Base-by-base conservation (phyloP, 2,113 vertebrate genomes). In the Cryptomyrus ogoouensis region DNA sequence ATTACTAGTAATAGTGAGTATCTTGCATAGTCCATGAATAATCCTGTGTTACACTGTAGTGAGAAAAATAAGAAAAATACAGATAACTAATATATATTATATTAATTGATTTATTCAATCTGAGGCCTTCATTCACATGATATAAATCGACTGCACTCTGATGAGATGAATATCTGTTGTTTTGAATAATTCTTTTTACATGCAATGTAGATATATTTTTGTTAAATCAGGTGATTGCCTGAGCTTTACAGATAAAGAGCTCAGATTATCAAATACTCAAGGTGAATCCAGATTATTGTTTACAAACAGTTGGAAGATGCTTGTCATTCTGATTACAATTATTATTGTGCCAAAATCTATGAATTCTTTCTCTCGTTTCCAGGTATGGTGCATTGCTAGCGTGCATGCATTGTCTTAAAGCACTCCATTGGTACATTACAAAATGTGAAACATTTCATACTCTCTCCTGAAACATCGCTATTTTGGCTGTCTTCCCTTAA, bases 231-330 rank as follows among this genome's bases (percentile, higher is more conserved):
- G 46, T 49, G 19, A 85, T n/a, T 85, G n/a, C 44, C 46, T 46
- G 42, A 85, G 46, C 13, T 27, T 83, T 83, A 39, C 35, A 62
- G 31, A 27, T 39, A 42, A 66, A 58, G 17, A 62, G 35, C 87
- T 88, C 5, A 88, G 7, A 62, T 62, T 0, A 88, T 42, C 17
- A 66, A 88, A 88, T 46, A n/a, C 52, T 27, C 24, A 19, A 31
- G 88, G 93, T 53, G 88, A 89, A 89, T 50, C 5, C 92, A 91
- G 94, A 95, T 95, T 94, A 95, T 95, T 94, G 94, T 95, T 95
- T 93, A 93, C 92, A 93, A 95, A 92, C 94, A 92, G 91, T 91
- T 90, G 92, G 92, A 93, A 62, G 85, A 88, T 5, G 89, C 53
- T 13, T 35, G 91, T 90, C 90, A 91, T 95, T 93, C 94, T 92